Evolutionary conservation across 2,797 vertebrate species (phyloP).

Genomic region (Typhlichthys subterraneus): DNA sequence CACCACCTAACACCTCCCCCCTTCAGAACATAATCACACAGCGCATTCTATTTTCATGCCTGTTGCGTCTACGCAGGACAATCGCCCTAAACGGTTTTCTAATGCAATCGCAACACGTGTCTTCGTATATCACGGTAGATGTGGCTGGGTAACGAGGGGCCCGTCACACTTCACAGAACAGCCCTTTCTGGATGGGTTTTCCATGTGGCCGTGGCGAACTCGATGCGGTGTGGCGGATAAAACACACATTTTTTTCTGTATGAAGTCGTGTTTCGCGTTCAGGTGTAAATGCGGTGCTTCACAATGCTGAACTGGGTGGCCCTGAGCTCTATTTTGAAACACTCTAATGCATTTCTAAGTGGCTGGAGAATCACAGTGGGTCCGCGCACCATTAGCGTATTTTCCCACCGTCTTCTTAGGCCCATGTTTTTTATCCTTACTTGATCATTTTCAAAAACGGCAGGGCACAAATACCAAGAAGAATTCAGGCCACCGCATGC

Average conservation of each 20-base stretch:
- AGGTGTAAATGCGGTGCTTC: constrained; percentile 32
- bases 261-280: constrained; percentile 21
- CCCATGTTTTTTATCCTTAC: background rate
- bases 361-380: constrained; percentile 56
- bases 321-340: constrained; percentile 40
- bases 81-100: constrained; percentile 28
- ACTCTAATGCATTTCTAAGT: constrained; percentile 65
- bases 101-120: constrained; percentile 31
- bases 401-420: constrained; percentile 24
- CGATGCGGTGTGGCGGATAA: constrained; percentile 5
- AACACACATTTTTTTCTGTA: constrained; percentile 8
- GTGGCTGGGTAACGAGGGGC: constrained; percentile 11
- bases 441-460: constrained; percentile 43
- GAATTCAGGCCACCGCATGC: constrained; percentile 17
- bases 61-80: constrained; percentile 11
- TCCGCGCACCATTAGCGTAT: constrained; percentile 43
- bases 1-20: background rate
- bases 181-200: constrained; percentile 12
- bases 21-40: constrained; percentile 26
- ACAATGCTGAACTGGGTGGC: constrained; percentile 20
- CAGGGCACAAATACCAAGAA: constrained; percentile 31
- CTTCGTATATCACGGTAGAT: constrained; percentile 17
- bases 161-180: constrained; percentile 18
- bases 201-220: background rate
- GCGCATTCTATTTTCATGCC: constrained; percentile 12